These are phyloP conservation scores for Rhinolophus ferrumequinum DNA, from an alignment of 2,113 vertebrate genomes.

Conservation along the genomic window DNA sequence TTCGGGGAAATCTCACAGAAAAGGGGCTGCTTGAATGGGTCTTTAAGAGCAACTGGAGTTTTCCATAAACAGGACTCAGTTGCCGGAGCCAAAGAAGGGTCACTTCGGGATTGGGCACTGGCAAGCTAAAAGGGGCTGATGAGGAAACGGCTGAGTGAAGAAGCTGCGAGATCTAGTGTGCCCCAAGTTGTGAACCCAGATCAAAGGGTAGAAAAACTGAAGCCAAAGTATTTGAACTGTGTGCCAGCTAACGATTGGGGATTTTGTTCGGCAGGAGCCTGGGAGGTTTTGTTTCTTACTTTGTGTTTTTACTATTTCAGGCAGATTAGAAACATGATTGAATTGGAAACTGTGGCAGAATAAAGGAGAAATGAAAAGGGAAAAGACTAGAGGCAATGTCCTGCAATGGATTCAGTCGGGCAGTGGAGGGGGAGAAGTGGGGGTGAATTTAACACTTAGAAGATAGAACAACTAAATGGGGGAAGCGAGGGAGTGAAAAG, in stretches of 20 bases:
- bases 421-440: accelerated
- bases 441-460: background rate
- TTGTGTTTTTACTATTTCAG: background rate
- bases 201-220: background rate
- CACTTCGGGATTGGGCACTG: accelerated
- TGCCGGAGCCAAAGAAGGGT: background rate
- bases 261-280: background rate
- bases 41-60: background rate
- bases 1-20: background rate
- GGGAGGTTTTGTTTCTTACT: background rate
- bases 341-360: background rate
- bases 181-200: accelerated
- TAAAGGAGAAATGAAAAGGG: background rate
- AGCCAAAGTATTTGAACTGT: too few species aligned
- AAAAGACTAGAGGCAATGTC: background rate
- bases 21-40: background rate
- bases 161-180: background rate
- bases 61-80: background rate
- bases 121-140: too few species aligned
- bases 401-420: background rate
- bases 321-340: background rate
- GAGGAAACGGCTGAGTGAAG: background rate
- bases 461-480: background rate
- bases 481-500: background rate
- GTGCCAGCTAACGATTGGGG: background rate